Evolutionary conservation across 2,113 vertebrate genomes (phyloP).

Genomic region (Galemys pyrenaicus): DNA sequence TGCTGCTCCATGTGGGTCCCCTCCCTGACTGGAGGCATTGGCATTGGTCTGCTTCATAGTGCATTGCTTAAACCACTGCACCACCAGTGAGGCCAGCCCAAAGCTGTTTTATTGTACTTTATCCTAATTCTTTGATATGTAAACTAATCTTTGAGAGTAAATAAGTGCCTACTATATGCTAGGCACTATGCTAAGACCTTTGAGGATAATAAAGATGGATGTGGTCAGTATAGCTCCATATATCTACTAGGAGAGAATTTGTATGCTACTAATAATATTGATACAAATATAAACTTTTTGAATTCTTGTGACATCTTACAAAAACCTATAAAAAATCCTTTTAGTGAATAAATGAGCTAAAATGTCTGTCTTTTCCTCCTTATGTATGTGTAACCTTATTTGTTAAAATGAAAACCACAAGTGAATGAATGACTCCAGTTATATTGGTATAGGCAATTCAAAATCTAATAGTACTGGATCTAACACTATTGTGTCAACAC

Average conservation of each 20-base stretch:
- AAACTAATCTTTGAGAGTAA: conserved; percentile 22
- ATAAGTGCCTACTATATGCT: not conserved
- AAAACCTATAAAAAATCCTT: not conserved
- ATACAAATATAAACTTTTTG: not conserved
- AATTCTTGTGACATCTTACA: not conserved
- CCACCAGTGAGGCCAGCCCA: too few species aligned
- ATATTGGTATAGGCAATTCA: conserved; percentile 7
- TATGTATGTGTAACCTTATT: not conserved
- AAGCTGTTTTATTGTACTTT: conserved; percentile 15
- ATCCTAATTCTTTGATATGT: not conserved
- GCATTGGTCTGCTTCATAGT: too few species aligned
- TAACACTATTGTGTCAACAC: not conserved
- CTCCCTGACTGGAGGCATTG: too few species aligned
- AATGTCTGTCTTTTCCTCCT: not conserved
- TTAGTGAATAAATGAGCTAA: not conserved
- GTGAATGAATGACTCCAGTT: not conserved
- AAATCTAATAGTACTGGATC: not conserved
- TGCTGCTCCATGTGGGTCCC: too few species aligned
- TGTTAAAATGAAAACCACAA: conserved; percentile 27
- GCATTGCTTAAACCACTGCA: too few species aligned
- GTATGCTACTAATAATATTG: not conserved
- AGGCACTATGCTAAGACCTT: not conserved
- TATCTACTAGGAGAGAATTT: not conserved
- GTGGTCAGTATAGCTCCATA: not conserved
- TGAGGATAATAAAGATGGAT: not conserved